Evolutionary conservation across 2,797 vertebrate genomes (phyloP).

Genomic region (Ceyx erithaca): DNA sequence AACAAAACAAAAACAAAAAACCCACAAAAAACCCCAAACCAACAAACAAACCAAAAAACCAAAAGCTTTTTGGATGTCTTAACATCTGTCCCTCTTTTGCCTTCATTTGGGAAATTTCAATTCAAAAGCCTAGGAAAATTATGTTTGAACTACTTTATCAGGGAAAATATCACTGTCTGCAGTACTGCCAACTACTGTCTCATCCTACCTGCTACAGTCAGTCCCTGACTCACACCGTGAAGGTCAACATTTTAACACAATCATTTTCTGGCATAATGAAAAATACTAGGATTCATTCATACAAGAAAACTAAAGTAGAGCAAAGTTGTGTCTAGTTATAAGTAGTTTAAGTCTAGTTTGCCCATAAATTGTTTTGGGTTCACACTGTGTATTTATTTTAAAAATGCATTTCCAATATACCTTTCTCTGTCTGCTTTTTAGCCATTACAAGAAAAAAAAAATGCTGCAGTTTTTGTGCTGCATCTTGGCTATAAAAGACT

Average conservation of each 20-base stretch:
- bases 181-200: not conserved
- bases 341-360: not conserved
- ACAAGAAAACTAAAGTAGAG: not conserved
- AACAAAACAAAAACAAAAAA: no score
- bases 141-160: not conserved
- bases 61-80: not conserved
- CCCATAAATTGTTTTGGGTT: not conserved
- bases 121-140: not conserved
- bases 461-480: not conserved
- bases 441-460: not conserved
- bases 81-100: not conserved
- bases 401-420: not conserved
- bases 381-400: not conserved
- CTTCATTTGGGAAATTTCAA: not conserved
- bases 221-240: not conserved
- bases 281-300: not conserved
- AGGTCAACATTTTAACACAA: not conserved
- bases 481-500: not conserved
- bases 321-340: not conserved
- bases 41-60: no score
- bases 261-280: not conserved
- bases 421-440: not conserved
- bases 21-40: no score
- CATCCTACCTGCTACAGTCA: not conserved
- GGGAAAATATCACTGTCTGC: not conserved